phyloP scores from a whole-genome alignment of 2,113 vertebrate species.

The Muntiacus reevesi region DNA sequence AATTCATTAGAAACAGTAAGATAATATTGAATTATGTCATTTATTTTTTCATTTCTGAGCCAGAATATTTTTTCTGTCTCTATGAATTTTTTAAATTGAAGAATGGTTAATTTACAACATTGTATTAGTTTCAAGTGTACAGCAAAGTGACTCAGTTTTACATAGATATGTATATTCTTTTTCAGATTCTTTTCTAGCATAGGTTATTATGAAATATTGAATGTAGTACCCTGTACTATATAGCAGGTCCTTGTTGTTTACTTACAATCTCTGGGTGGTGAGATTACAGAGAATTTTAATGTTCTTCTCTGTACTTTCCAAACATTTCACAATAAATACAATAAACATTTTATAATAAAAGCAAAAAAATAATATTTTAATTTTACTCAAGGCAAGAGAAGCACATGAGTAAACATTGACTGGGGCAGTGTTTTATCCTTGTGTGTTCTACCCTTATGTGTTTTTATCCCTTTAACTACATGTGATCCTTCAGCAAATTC shows the following conservation, averaged over 20 bases:
- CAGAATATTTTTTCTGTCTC: not conserved
- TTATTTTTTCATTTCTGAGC: not conserved
- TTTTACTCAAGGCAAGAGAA: not conserved
- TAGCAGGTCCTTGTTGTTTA: not conserved
- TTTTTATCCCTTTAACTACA: not conserved
- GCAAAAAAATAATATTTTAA: not conserved
- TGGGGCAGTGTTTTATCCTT: not conserved
- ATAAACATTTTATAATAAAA: not conserved
- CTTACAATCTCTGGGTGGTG: not conserved
- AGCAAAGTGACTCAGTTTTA: not conserved
- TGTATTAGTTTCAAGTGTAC: not conserved
- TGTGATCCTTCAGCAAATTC: not conserved
- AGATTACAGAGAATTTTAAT: not conserved
- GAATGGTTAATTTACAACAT: not conserved
- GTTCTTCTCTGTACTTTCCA: not conserved
- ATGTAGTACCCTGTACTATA: not conserved
- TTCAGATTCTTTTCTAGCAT: not conserved
- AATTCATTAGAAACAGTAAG: not conserved
- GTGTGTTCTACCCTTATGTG: not conserved
- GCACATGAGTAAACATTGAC: not conserved
- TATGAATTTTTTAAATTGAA: not conserved
- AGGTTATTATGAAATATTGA: not conserved
- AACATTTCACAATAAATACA: not conserved
- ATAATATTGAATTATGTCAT: not conserved
- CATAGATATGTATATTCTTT: not conserved